Evolutionary conservation across 2,113 vertebrate genomes (phyloP), one percentile per base, ranked within the genome.

Genomic region (Agapornis roseicollis): DNA sequence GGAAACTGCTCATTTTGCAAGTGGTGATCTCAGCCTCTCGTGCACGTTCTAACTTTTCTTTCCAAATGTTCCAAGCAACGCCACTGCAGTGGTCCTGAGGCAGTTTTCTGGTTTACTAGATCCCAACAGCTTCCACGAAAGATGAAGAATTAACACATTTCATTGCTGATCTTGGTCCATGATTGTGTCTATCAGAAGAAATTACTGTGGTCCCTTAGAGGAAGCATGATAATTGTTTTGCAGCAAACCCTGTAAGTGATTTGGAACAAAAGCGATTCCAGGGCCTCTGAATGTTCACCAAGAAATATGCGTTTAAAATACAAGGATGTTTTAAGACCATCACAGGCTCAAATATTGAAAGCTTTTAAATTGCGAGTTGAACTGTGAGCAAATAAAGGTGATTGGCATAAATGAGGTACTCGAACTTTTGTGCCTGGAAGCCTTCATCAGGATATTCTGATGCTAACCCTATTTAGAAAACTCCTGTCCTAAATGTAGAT

Each of bases 1-100:
- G 90, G 50, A 84, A 95, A 89, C 23, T 47, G 86, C 83, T 87
- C 92, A 8, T 66, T 81, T 35, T 92, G 60, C 41, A 88, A 88
- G 82, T 7, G 25, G 63, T 90, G 88, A 93, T 72, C 94, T 86
- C 89, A 90, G 63, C 13, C 49, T 71, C 82, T 27, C 65, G 47
- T 39, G 33, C 46, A 44, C 31, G 56, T 60, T 37, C 35, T 80
- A 24, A 55, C 7, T 69, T 93, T 86, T 42, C 78, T 88, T 44
- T 65, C 77, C 47, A 68, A 79, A 49, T 69, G 74, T 55, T 76
- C 41, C 25, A 24, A 55, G 72, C 16, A 20, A 11, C 17, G 19
- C 19, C 35, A 49, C 16, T 2, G 44, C 35, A 50, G 25, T 35
- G 33, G 2, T 33, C 27, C 31, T n/a, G 22, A 46, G 19, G 37